Base-by-base conservation (phyloP, 2,797 vertebrate species). In the Crenuchus spilurus region DNA sequence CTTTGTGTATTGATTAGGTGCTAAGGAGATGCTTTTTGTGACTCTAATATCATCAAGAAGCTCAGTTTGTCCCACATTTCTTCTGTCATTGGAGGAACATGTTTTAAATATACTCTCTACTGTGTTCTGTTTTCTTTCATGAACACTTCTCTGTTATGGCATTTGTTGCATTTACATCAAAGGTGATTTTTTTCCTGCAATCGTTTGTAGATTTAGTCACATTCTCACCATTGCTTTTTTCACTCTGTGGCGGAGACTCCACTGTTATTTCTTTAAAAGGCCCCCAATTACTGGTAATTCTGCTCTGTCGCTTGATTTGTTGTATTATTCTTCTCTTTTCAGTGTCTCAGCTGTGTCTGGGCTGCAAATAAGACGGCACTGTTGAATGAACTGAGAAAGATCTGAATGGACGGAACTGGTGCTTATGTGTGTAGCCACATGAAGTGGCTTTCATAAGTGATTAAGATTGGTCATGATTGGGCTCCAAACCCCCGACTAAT, bases 381-480 rank as follows among this genome's bases (percentile, higher is more conserved):
- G 33, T 28, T 70, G 64, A 63, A 49, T 72, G 69, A 67, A 70
- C 58, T 33, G 22, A 24, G 58, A 46, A 28, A 11, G 55, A 74
- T 75, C 20, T 60, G 66, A 60, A 35, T 42, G 67, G 70, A 67
- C 65, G 67, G 55, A 77, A 72, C 39, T 44, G 26, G 24, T 55
- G 22, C 63, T 48, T 75, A 55, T 44, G 37, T 28, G 65, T 37
- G 48, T 55, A 69, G 61, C 70, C 52, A 31, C 70, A 62, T 48
- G 70, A 57, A 70, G 66, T 44, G 39, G 58, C 71, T 76, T 63
- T 72, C 69, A 52, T 70, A 77, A 79, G 70, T 66, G 76, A 77
- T 75, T 81, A 74, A 76, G 74, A 58, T 66, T 62, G 74, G 52
- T 70, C 64, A 80, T 62, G 55, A 65, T 68, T 69, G 28, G 63